Evolutionary conservation across 2,113 vertebrate species (phyloP).

Genomic region (Dipodomys spectabilis): DNA sequence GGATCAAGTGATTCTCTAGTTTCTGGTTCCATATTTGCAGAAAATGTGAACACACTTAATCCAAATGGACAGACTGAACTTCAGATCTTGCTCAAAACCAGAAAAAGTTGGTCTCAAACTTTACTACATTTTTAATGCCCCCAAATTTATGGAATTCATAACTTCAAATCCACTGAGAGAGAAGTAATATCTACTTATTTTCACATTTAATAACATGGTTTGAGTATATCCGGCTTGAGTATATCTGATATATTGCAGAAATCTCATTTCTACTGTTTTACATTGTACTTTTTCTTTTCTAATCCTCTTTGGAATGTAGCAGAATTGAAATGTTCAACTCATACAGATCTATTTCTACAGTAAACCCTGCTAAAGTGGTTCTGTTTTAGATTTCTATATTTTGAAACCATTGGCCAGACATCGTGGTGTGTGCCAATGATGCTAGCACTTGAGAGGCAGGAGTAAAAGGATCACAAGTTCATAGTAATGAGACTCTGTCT

Average conservation of each 20-base stretch:
- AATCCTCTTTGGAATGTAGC: not conserved
- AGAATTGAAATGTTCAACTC: not conserved
- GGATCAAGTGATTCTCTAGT: constrained; percentile 34
- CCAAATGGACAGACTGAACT: constrained; percentile 68
- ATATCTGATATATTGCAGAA: not conserved
- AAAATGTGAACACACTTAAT: not conserved
- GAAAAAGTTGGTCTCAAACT: constrained; percentile 65
- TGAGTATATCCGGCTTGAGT: not conserved
- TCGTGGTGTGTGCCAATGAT: too few relatives aligned
- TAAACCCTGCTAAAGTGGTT: not conserved
- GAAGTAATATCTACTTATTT: not conserved
- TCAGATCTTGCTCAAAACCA: constrained; percentile 80
- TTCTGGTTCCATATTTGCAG: constrained; percentile 31
- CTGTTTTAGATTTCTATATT: not conserved
- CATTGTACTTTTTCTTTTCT: not conserved
- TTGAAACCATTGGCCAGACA: too few relatives aligned
- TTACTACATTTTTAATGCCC: not conserved
- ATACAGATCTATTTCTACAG: constrained; percentile 15
- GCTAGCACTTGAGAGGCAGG: too few relatives aligned
- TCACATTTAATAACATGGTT: not conserved
- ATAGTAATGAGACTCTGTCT: too few relatives aligned
- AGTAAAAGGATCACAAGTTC: too few relatives aligned
- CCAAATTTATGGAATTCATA: not conserved
- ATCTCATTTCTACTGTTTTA: constrained; percentile 18
- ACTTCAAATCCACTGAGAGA: not conserved